Evolutionary conservation across 1,140 invertebrate species (phyloP).

Genomic region (Drosophila kohkoa): DNA sequence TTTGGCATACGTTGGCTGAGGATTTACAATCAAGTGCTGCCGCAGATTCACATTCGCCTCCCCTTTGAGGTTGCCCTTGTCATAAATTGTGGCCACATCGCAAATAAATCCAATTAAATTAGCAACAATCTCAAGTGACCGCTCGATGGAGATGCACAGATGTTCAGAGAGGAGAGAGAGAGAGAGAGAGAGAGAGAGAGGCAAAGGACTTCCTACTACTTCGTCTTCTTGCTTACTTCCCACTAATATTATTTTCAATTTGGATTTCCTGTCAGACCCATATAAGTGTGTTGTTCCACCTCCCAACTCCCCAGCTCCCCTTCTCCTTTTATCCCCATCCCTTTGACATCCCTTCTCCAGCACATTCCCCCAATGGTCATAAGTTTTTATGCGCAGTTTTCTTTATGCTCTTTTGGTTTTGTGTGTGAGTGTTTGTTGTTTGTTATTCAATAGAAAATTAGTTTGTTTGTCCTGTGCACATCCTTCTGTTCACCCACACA

Average conservation of each 20-base stretch:
- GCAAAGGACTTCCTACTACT: not conserved
- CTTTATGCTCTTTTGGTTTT: constrained; percentile 40
- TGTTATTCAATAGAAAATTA: constrained; percentile 56
- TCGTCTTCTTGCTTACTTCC: not conserved
- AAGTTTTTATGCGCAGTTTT: constrained; percentile 52
- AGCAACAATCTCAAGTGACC: constrained; percentile 47
- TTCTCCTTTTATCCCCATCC: no score
- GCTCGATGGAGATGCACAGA: constrained; percentile 24
- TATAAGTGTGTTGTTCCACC: constrained; percentile 11
- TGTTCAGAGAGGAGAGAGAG: not conserved
- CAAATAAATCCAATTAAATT: constrained; percentile 59
- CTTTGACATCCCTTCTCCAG: no score
- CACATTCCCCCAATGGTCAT: constrained; percentile 24
- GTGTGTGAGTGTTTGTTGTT: constrained; percentile 20
- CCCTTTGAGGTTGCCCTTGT: constrained; percentile 5
- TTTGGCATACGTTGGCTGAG: not conserved
- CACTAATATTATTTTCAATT: constrained; percentile 53
- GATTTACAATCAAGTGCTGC: not conserved
- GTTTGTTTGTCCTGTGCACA: constrained; percentile 40
- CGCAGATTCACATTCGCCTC: not conserved
- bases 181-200: not conserved
- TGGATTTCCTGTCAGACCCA: constrained; percentile 34
- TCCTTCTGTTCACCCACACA: constrained; percentile 10
- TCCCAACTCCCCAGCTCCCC: not conserved
- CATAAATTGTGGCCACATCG: constrained; percentile 39